Evolutionary conservation across 2,797 vertebrate species (phyloP).

Genomic region (Anguilla megastoma): DNA sequence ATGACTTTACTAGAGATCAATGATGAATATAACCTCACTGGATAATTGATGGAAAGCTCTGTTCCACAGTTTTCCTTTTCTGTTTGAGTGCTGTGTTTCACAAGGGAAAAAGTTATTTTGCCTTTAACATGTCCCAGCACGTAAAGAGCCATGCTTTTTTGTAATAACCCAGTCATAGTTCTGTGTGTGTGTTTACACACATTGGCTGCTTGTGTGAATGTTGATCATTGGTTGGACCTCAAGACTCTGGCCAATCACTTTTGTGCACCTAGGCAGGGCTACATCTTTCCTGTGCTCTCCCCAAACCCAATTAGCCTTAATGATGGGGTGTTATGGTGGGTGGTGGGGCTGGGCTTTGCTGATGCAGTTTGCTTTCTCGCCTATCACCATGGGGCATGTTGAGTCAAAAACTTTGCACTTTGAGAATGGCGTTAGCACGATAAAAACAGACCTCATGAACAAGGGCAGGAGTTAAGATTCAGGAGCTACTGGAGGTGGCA

Average conservation of each 20-base stretch:
- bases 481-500: too few species aligned
- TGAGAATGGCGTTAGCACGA: background rate
- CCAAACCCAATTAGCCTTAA: background rate
- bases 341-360: background rate
- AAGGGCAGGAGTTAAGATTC: too few species aligned
- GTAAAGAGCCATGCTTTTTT: background rate
- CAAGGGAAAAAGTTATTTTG: background rate
- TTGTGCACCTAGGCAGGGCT: background rate
- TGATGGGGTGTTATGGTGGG: too few species aligned
- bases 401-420: background rate
- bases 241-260: background rate
- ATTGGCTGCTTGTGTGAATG: background rate
- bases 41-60: background rate
- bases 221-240: background rate
- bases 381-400: background rate
- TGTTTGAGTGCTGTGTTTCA: background rate
- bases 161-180: background rate
- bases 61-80: background rate
- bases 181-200: background rate
- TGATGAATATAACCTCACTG: background rate
- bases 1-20: background rate
- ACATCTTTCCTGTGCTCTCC: background rate
- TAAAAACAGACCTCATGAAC: background rate
- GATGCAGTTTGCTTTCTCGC: background rate
- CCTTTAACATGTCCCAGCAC: background rate